Evolutionary conservation across 2,888 invertebrate genomes (phyloP), one percentile per base, ranked within the genome.

Genomic region (Leptopilina syphax): DNA sequence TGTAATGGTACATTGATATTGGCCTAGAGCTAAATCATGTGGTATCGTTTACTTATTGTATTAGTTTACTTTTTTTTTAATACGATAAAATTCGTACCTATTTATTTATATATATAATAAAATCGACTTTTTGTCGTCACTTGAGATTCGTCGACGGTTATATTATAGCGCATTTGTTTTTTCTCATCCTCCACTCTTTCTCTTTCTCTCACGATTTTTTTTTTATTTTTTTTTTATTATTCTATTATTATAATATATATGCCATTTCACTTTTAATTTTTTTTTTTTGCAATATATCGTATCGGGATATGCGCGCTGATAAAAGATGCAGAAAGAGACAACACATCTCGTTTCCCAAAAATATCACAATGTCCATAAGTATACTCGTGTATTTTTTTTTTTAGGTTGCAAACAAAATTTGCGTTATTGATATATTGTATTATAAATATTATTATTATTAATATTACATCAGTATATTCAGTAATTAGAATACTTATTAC

Each of bases 1-100:
- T 86, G 89, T 91, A 89, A 86, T 90, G 87, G 89, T 91, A 92
- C 91, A 92, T 88, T 87, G 90, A 91, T 87, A 89, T 90, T 88
- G 89, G 87, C 86, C 90, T 91, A 91, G 86, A 88, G 81, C 86
- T 86, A 86, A 85, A 86, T 85, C 82, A 83, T 86, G 85, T 85
- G 86, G 87, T 86, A 87, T 82, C 85, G 85, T 85, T 88, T 85
- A 85, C 85, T 88, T 88, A 86, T 83, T 85, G 83, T 85, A 50
- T 50, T 50, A 10, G 3, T 50, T 50, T 50, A 50, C 10, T 50
- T 50, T 50, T 50, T 50, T 47, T 47, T 47, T 47, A 7, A 50
- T 10, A 87, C 86, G 86, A 66, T 91, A 91, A 91, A 50, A 91
- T 91, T 91, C 91, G 91, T 91, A 91, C 89, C 90, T 91, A 91